Evolutionary conservation across 2,113 vertebrate species (phyloP), one percentile per base, ranked within the genome.

Genomic region (Entosphenus tridentatus): DNA sequence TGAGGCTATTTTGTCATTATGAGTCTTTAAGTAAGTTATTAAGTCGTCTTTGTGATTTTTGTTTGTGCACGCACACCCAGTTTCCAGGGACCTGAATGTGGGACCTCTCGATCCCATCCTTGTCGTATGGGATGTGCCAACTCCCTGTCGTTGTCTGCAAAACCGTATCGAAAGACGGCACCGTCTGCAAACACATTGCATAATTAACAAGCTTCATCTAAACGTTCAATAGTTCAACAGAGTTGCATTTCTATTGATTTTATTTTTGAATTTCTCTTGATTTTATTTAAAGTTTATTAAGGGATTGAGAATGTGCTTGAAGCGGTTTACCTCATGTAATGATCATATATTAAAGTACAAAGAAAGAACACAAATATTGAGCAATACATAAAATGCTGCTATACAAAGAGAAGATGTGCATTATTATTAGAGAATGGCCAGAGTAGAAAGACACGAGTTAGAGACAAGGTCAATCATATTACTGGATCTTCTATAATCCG

Each of bases 71-170:
- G 75, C 93, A 98, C 56, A 98, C 81, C 93, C 93, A 98, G 67
- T 77, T 84, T 68, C 80, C 84, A 12, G 93, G 93, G 2, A 95
- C 80, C 81, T 79, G 79, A 68, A 82, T 86, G 1, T 82, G 81
- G 16, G 79, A 78, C 76, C 89, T 83, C 75, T 86, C 80, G 16
- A 80, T 79, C 17, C 76, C 75, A 11, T 75, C 68, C 69, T 83
- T 80, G 71, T 93, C 89, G n/a, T 88, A 95, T 4, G 93, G 92
- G 72, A 98, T 78, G 72, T 98, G 93, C 89, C 91, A 98, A 0
- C 86, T 84, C 62, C 76, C 76, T 55, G 76, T 81, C 14, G 80
- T 77, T 11, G 81, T 87, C 79, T 98, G 93, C 17, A 95, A 69
- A 67, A 92, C 82, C 12, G 88, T 91, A 77, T 98, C 86, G 0